These are phyloP conservation scores for Geococcyx californianus DNA, from an alignment of 2,113 vertebrate species.

Conservation along the genomic window DNA sequence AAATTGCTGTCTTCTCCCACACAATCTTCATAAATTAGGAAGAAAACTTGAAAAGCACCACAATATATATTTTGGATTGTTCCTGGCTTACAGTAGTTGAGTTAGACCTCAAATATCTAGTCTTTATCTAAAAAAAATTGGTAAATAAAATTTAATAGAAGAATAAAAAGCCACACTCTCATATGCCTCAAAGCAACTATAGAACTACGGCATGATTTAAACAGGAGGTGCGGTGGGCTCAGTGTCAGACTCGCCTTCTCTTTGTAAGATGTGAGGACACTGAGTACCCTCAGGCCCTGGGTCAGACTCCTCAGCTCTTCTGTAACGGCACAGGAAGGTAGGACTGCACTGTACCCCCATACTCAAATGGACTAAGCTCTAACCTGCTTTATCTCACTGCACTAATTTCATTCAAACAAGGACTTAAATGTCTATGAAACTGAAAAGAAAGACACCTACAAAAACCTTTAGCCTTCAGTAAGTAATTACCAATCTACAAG, in stretches of 20 bases:
- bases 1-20: constrained; percentile 64
- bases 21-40: constrained; percentile 44
- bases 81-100: neutral
- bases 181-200: neutral
- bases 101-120: neutral
- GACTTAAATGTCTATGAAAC: neutral
- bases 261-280: neutral
- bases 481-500: neutral
- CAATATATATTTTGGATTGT: neutral
- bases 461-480: neutral
- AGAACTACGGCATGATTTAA: neutral
- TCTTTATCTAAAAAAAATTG: neutral
- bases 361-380: neutral
- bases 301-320: neutral
- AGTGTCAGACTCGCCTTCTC: neutral
- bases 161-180: neutral
- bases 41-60: constrained; percentile 29
- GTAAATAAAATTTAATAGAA: neutral
- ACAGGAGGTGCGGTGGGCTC: neutral
- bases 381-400: neutral
- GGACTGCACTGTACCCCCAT: neutral
- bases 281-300: neutral
- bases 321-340: neutral
- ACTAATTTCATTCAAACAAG: neutral
- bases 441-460: neutral